A percentile compares a stretch with the other conserved stretches of the same genome.
phyloP scores from a whole-genome alignment of 1,140 invertebrate genomes.

The Goniozus legneri region DNA sequence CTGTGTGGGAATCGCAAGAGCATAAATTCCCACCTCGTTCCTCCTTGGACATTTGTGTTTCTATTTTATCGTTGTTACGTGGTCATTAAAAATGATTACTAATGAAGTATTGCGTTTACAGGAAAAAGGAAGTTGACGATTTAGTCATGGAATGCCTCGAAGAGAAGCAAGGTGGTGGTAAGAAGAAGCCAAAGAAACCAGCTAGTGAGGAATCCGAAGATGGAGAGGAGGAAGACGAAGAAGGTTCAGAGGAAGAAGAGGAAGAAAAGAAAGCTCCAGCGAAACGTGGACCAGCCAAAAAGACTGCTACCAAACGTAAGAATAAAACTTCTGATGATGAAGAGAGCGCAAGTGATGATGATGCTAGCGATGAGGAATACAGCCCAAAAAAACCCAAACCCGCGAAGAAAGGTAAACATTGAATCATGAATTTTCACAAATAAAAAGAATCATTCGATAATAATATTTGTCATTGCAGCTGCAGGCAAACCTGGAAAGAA shows the following conservation, averaged over 20 bases:
- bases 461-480: background rate
- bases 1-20: slow-evolving; percentile 36
- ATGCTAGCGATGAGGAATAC: slow-evolving; percentile 67
- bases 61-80: too few relatives aligned
- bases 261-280: slow-evolving; percentile 63
- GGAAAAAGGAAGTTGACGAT: slow-evolving; percentile 81
- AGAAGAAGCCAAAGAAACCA: slow-evolving; percentile 55
- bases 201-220: slow-evolving; percentile 60
- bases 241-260: slow-evolving; percentile 58
- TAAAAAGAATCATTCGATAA: background rate
- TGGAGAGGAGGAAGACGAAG: slow-evolving; percentile 60
- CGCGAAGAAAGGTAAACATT: slow-evolving; percentile 44
- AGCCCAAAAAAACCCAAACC: slow-evolving; percentile 60
- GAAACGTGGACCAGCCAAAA: slow-evolving; percentile 57
- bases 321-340: slow-evolving; percentile 61
- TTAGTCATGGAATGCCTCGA: slow-evolving; percentile 76
- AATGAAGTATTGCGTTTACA: slow-evolving; percentile 41
- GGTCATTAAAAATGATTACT: too few relatives aligned
- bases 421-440: background rate
- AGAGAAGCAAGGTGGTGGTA: slow-evolving; percentile 57
- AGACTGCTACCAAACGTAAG: slow-evolving; percentile 54
- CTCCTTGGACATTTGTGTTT: slow-evolving; percentile 35
- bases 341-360: slow-evolving; percentile 61
- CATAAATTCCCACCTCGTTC: slow-evolving; percentile 45
- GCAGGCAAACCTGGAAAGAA: slow-evolving; percentile 53